A percentile compares a stretch with the other conserved stretches of the same genome.
These are phyloP conservation scores for Phasianus colchicus DNA, from an alignment of 2,113 vertebrate genomes.

Conservation along the genomic window DNA sequence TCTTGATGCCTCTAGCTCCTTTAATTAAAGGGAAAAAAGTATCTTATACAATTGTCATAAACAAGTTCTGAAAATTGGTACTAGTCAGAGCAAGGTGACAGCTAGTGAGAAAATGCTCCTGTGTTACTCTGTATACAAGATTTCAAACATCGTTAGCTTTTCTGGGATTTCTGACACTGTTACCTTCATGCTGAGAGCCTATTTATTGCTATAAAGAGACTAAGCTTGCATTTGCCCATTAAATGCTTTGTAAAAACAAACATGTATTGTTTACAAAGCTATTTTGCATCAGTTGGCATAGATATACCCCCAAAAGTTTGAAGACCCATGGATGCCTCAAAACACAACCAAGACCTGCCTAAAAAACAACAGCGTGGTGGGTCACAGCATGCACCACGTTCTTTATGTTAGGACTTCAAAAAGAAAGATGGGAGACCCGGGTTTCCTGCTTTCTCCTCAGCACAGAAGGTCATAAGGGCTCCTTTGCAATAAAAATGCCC, in stretches of 20 bases:
- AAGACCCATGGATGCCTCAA: background rate
- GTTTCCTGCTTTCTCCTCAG: background rate
- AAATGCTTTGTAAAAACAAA: background rate
- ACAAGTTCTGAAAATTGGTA: too few species aligned
- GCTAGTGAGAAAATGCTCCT: background rate
- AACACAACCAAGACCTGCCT: background rate
- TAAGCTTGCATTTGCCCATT: background rate
- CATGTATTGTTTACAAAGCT: background rate
- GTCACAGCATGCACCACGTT: background rate
- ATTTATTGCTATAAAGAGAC: background rate
- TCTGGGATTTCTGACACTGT: too few species aligned
- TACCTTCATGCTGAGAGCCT: too few species aligned
- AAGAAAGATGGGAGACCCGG: background rate
- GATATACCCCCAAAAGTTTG: background rate
- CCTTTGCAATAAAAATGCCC: background rate
- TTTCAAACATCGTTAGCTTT: background rate
- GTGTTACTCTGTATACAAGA: background rate
- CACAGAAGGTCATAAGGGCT: background rate
- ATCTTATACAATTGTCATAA: background rate
- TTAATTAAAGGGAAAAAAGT: background rate
- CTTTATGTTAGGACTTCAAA: too few species aligned
- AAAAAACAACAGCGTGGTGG: too few species aligned
- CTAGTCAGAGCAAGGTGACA: too few species aligned
- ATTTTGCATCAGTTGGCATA: background rate
- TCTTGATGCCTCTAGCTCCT: background rate